Evolutionary conservation across 2,888 invertebrate species (phyloP), one percentile per base, ranked within the genome.

Genomic region (Xestoiulus laeticollis): DNA sequence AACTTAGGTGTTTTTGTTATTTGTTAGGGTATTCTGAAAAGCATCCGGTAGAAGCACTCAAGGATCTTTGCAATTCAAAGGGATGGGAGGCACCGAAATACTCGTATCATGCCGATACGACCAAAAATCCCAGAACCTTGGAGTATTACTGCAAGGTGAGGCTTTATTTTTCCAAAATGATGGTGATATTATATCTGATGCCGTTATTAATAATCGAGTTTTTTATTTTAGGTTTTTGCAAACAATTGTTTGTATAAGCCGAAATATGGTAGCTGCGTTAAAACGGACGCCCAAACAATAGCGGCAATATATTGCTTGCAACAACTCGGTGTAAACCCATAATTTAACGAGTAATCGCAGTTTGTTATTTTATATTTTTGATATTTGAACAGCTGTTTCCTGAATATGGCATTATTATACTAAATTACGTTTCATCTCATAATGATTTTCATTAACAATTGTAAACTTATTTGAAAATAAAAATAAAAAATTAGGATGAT

Each of bases 221-320:
- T 53, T 19, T 48, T 82, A 12, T 83, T 83, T 22, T 16, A 83
- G 83, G 83, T 83, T 83, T 19, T 83, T 83, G 83, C 26, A 16
- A 83, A 83, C 26, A 12, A 33, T 14, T 22, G n/a, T 32, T 83
- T 83, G 26, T 3, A 83, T 83, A 22, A 83, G 33, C 83, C 83
- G 16, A 83, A 83, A 83, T 30, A 32, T 83, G 83, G 83, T 12
- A 33, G 83, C 33, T 12, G 3, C 16, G 30, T 83, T 32, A 83
- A 83, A 19, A 83, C 8, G 33, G 83, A 83, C 26, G 83, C 83
- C 14, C 83, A 83, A 3, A 83, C 83, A 83, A 32, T 83, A 33
- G 30, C 83, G 83, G 83, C 83, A 32, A 33, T 83, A 33, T 83
- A 83, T 83, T 83, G 83, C 16, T 83, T 83, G 26, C 83, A 83